Conservation (phyloP, 2,888 invertebrate genomes). For the Panopea generosa region DNA sequence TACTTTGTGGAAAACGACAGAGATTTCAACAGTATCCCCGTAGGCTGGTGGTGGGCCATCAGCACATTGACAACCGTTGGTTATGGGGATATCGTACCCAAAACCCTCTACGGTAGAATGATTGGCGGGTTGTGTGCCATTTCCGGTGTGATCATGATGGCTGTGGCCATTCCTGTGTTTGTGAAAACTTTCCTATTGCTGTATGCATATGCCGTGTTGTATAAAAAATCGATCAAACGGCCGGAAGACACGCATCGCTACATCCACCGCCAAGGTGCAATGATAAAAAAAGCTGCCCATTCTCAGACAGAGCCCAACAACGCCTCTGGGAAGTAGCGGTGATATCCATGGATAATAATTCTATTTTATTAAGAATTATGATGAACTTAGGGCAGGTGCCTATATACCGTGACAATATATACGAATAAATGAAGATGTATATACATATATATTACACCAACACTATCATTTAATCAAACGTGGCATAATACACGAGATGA, state of each 20-base stretch:
- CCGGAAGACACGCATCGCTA: constrained; percentile 56
- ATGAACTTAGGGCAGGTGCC: too few relatives aligned
- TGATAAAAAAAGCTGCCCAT: background rate
- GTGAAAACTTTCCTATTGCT: constrained; percentile 65
- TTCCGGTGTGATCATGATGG: constrained; percentile 63
- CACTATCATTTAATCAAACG: too few relatives aligned
- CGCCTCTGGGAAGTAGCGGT: too few relatives aligned
- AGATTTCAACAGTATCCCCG: constrained; percentile 59
- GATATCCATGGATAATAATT: too few relatives aligned
- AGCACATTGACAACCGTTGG: constrained; percentile 69
- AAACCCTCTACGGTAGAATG: constrained; percentile 56
- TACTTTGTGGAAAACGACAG: constrained; percentile 62
- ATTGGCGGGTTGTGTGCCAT: constrained; percentile 63
- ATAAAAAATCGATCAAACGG: constrained; percentile 51
- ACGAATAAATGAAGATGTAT: too few relatives aligned
- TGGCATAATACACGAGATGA: too few relatives aligned
- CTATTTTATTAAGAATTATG: too few relatives aligned
- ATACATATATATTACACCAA: too few relatives aligned
- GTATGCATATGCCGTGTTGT: constrained; percentile 65
- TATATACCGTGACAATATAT: too few relatives aligned
- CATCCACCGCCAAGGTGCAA: constrained; percentile 39
- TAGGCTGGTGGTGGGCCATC: constrained; percentile 68
- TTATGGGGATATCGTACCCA: constrained; percentile 65
- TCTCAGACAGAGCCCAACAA: too few relatives aligned
- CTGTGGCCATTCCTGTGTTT: constrained; percentile 64